Conservation (phyloP, 2,888 invertebrate species). For the Alsophila aescularia region DNA sequence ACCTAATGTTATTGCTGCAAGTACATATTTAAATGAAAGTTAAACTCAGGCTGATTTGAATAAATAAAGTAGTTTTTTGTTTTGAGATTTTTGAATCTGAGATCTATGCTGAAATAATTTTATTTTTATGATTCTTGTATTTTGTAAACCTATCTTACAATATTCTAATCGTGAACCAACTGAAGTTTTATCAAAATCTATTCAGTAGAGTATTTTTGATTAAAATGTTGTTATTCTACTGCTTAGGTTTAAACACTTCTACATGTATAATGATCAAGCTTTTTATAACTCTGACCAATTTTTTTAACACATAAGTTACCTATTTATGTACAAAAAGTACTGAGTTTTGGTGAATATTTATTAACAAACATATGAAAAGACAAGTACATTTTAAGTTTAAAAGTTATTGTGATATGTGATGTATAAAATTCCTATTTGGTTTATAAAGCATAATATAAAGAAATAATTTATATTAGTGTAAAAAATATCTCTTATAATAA, state of each 20-base stretch:
- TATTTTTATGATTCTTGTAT: conserved; percentile 22
- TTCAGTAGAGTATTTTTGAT: neutral
- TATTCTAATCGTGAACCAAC: neutral
- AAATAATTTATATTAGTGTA: conserved; percentile 17
- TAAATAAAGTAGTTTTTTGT: conserved; percentile 5
- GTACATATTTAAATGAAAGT: neutral
- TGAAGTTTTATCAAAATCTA: neutral
- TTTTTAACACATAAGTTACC: conserved; percentile 3
- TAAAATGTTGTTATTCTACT: neutral
- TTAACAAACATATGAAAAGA: conserved; percentile 13
- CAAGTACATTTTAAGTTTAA: conserved; percentile 22
- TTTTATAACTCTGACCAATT: conserved; percentile 24
- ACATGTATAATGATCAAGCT: neutral
- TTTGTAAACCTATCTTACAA: conserved; percentile 15
- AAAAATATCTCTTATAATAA: conserved; percentile 5
- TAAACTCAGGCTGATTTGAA: conserved; percentile 4
- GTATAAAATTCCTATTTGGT: conserved; percentile 27
- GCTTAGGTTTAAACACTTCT: neutral
- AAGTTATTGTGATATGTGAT: conserved; percentile 24
- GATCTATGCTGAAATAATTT: neutral
- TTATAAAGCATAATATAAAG: conserved; percentile 15
- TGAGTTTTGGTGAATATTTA: neutral
- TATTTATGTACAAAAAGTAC: neutral
- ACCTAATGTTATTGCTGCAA: neutral
- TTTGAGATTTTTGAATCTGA: neutral